Evolutionary conservation across 2,113 vertebrate genomes (phyloP), one percentile per base, ranked within the genome.

Genomic region (Zapornia atra): DNA sequence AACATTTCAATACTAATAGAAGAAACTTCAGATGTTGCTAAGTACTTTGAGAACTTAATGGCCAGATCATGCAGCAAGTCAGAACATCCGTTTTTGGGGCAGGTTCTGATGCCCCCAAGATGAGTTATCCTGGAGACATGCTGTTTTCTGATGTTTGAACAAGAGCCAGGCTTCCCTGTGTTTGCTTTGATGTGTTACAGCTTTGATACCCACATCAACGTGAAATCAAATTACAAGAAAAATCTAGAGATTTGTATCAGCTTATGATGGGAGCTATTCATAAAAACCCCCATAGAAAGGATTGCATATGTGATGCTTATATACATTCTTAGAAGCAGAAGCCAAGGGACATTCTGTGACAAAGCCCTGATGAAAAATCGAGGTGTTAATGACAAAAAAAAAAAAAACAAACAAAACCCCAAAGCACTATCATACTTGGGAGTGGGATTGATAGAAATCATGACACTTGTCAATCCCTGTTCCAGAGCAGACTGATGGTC

Each of bases 141-240:
- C 51, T 86, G 65, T 56, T 86, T 82, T 70, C n/a, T 86, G 82
- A 60, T 71, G 69, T 50, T 36, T 90, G 77, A 86, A 86, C 82
- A 61, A 61, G 22, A 77, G 65, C 71, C 57, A 72, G 64, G 24
- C n/a, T 90, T 76, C 38, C 50, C n/a, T 70, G 29, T 50, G 22
- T 79, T 76, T 83, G 20, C 86, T 92, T 94, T 94, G 57, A 90
- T 88, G 66, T 72, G 14, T 53, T 80, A 80, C 20, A 57, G 59
- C 89, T 96, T 86, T 94, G 76, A 88, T 94, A 92, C 44, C 59
- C 71, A 73, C 26, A 92, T 69, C 86, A 91, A 90, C 54, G 40
- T 38, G 63, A 94, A 96, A 69, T 69, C 75, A 91, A 80, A 92
- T 86, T 71, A 68, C 61, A 83, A 72, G 69, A 94, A 90, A 96